phyloP scores from a whole-genome alignment of 1,140 invertebrate species.

The Heliconius congener region DNA sequence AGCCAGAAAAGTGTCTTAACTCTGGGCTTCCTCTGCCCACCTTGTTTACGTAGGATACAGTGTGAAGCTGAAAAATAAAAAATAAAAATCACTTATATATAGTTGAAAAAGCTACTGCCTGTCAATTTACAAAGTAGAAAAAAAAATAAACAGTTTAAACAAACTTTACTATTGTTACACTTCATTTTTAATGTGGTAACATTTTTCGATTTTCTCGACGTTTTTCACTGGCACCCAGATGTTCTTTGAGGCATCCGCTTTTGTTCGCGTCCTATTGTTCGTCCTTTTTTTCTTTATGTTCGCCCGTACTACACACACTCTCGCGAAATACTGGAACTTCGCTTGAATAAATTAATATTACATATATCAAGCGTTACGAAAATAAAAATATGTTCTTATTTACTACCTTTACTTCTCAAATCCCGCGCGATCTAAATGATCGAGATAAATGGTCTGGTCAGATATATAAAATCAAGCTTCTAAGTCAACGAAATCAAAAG shows the following conservation, averaged over 20 bases:
- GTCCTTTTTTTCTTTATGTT: slow-evolving; percentile 36
- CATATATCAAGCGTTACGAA: neutral
- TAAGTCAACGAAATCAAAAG: too few relatives aligned
- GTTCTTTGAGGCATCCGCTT: slow-evolving; percentile 48
- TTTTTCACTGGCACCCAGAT: slow-evolving; percentile 43
- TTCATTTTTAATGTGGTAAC: slow-evolving; percentile 18
- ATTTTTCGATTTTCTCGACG: slow-evolving; percentile 37
- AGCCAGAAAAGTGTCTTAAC: too few relatives aligned
- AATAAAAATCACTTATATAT: neutral
- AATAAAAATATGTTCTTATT: neutral
- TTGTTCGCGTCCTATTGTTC: slow-evolving; percentile 52
- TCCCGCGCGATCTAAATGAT: too few relatives aligned
- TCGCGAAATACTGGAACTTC: neutral
- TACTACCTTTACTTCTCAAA: neutral
- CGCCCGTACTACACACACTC: neutral
- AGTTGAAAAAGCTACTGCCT: neutral
- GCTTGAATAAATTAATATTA: neutral
- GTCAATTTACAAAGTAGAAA: neutral
- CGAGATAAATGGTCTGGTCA: too few relatives aligned
- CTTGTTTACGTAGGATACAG: too few relatives aligned
- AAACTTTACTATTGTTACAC: slow-evolving; percentile 16
- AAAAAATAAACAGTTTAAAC: slow-evolving; percentile 23
- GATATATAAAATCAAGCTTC: too few relatives aligned
- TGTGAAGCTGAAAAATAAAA: neutral
- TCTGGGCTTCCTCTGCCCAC: too few relatives aligned